Conservation (phyloP, 1,140 invertebrate genomes). For the Brachionus paranguensis region DNA sequence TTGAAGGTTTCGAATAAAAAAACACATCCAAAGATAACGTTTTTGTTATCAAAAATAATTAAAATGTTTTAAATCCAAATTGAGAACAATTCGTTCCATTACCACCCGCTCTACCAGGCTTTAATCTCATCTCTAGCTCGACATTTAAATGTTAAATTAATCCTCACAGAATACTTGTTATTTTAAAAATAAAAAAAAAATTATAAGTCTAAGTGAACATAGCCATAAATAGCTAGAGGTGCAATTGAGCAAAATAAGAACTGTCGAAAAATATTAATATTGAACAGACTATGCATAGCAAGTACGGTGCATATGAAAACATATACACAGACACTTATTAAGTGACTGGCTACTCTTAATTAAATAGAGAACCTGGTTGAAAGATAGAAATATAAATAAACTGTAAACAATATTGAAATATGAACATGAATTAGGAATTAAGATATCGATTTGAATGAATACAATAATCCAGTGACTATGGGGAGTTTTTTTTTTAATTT, state of each 20-base stretch:
- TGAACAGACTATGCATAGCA: neutral
- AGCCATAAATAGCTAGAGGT: neutral
- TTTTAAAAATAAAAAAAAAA: neutral
- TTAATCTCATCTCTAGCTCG: neutral
- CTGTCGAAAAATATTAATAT: neutral
- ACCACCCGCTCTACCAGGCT: neutral
- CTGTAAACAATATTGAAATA: neutral
- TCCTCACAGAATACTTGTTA: neutral
- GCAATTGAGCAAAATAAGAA: neutral
- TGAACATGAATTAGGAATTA: neutral
- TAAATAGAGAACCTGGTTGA: conserved; percentile 12
- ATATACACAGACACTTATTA: neutral
- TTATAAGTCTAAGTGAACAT: neutral
- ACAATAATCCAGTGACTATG: neutral
- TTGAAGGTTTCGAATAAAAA: neutral
- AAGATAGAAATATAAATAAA: conserved; percentile 26
- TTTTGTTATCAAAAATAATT: neutral
- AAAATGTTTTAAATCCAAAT: neutral
- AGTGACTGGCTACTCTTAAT: conserved; percentile 1
- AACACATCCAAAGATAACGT: neutral
- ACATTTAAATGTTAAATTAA: neutral
- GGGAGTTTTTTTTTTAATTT: neutral
- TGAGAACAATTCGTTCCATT: neutral
- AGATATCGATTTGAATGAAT: conserved; percentile 10
- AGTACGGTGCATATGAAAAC: neutral